Evolutionary conservation across 1,140 invertebrate species (phyloP).

Genomic region (Agrypnia vestita): DNA sequence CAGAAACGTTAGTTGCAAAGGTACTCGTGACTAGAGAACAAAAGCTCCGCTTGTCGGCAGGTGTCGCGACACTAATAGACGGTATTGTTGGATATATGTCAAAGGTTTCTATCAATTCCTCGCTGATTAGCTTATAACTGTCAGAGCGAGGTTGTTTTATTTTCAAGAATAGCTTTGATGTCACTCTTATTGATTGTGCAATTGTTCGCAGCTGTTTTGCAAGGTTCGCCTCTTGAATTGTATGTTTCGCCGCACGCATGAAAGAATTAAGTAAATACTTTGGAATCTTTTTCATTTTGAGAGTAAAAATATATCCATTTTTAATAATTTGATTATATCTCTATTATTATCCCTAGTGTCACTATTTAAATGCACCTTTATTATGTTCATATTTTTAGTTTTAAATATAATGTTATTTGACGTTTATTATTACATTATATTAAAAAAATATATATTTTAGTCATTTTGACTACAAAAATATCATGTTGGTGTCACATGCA

Average conservation of each 20-base stretch:
- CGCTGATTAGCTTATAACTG: not conserved
- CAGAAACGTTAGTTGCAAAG: constrained; percentile 4
- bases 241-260: not conserved
- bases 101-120: constrained; percentile 13
- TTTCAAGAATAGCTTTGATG: constrained; percentile 9
- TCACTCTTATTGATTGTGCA: constrained; percentile 8
- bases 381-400: too few species aligned
- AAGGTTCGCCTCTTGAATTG: constrained; percentile 35
- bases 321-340: not conserved
- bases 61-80: not conserved
- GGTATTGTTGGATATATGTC: not conserved
- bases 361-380: too few species aligned
- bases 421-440: too few species aligned
- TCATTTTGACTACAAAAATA: too few species aligned
- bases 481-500: too few species aligned
- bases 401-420: too few species aligned
- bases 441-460: too few species aligned
- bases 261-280: too few species aligned
- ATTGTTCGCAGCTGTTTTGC: constrained; percentile 1
- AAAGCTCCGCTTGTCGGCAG: not conserved
- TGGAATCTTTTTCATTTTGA: too few species aligned
- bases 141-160: constrained; percentile 2
- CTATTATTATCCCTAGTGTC: too few species aligned
- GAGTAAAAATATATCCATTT: not conserved
- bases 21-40: constrained; percentile 10